A percentile compares a stretch with the other conserved stretches of the same genome.
Evolutionary conservation across 1,140 invertebrate genomes (phyloP).

Genomic region (Drosophila sproati): DNA sequence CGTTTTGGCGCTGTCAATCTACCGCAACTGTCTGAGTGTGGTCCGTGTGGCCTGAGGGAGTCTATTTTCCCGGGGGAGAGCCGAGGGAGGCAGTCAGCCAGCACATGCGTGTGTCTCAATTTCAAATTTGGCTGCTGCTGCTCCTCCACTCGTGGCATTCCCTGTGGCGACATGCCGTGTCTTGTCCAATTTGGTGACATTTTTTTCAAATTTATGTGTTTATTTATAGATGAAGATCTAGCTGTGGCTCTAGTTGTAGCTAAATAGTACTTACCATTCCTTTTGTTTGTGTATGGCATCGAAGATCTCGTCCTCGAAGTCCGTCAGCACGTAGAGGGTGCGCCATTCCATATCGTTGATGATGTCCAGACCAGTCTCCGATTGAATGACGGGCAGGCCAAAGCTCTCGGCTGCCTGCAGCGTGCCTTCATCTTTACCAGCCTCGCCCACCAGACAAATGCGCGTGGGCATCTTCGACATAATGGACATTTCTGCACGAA

Average conservation of each 20-base stretch:
- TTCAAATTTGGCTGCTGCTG: slow-evolving; percentile 67
- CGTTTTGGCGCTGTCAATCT: slow-evolving; percentile 60
- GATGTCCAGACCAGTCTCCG: slow-evolving; percentile 87
- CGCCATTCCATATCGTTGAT: slow-evolving; percentile 86
- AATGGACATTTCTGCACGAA: slow-evolving; percentile 76
- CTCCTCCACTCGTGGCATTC: slow-evolving; percentile 36
- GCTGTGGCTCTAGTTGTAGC: not conserved
- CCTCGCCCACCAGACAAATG: slow-evolving; percentile 87
- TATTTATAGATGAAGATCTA: slow-evolving; percentile 23
- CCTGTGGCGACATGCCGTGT: slow-evolving; percentile 33
- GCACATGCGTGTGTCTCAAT: slow-evolving; percentile 72
- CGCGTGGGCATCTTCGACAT: slow-evolving; percentile 80
- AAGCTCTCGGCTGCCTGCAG: slow-evolving; percentile 87
- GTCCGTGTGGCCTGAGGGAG: not conserved
- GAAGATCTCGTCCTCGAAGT: slow-evolving; percentile 89
- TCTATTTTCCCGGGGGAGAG: not conserved
- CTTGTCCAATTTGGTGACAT: slow-evolving; percentile 37
- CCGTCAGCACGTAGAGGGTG: slow-evolving; percentile 89
- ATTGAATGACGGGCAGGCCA: slow-evolving; percentile 87
- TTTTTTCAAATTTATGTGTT: slow-evolving; percentile 19
- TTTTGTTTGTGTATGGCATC: slow-evolving; percentile 88
- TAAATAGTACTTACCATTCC: slow-evolving; percentile 85
- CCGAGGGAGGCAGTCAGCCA: not conserved
- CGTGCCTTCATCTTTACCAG: slow-evolving; percentile 85
- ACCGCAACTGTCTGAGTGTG: not conserved